Conservation (phyloP, 2,888 invertebrate genomes). For the Daptonema setosum region DNA sequence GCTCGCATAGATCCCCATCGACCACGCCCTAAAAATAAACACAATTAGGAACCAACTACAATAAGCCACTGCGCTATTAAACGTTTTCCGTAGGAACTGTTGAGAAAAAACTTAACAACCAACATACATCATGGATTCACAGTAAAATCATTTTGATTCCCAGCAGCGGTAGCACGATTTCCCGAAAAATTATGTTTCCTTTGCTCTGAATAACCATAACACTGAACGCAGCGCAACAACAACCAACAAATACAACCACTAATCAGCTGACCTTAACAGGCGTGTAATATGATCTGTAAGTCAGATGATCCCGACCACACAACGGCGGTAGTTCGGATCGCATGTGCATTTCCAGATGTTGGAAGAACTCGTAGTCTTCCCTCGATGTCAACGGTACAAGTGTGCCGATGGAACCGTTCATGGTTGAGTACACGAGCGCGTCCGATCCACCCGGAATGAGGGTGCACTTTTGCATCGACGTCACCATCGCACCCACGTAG, state of each 20-base stretch:
- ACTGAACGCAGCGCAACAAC: too few species aligned
- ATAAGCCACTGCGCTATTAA: too few species aligned
- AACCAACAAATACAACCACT: constrained; percentile 17
- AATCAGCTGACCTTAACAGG: constrained; percentile 56
- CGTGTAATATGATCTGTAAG: constrained; percentile 86
- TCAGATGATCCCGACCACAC: constrained; percentile 87
- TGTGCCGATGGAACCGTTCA: constrained; percentile 76
- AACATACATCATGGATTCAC: too few species aligned
- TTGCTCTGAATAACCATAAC: too few species aligned
- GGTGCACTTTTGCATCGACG: constrained; percentile 70
- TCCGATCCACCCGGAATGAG: constrained; percentile 92
- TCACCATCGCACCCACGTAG: constrained; percentile 82
- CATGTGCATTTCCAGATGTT: constrained; percentile 99
- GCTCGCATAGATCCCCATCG: constrained; percentile 95
- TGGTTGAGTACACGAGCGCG: constrained; percentile 77
- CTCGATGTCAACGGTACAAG: constrained; percentile 78
- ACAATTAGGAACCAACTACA: neutral
- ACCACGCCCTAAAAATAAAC: constrained; percentile 58
- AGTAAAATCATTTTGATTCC: too few species aligned
- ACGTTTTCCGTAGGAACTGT: too few species aligned
- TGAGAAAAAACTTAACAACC: too few species aligned
- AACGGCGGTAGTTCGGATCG: constrained; percentile 81
- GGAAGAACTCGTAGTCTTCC: constrained; percentile 92
- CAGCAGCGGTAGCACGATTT: too few species aligned
- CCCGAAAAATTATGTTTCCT: too few species aligned